Conservation (phyloP, 2,113 vertebrate species). For the Melanotaenia duboulayi region DNA sequence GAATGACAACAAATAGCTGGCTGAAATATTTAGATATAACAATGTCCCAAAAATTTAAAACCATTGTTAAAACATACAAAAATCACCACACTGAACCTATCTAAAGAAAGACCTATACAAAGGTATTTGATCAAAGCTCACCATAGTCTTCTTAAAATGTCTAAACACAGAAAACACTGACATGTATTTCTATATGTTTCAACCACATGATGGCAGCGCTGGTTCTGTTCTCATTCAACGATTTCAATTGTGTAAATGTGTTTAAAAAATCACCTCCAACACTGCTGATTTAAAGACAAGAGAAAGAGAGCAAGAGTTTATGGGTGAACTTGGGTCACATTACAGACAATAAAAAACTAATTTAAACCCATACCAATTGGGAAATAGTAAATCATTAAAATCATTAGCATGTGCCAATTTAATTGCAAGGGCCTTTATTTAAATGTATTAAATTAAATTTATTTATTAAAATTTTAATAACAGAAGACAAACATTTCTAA, state of each 20-base stretch:
- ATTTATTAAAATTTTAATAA: too few relatives aligned
- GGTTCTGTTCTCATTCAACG: slow-evolving; percentile 5
- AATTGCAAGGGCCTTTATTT: too few relatives aligned
- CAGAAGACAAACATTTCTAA: too few relatives aligned
- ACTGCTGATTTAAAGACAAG: neutral
- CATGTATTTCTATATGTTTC: neutral
- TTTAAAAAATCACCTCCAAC: neutral
- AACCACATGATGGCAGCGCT: slow-evolving; percentile 67
- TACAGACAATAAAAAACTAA: too few relatives aligned
- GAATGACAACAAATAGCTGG: neutral
- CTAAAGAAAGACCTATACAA: neutral
- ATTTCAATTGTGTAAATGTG: neutral
- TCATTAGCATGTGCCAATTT: too few relatives aligned
- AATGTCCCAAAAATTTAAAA: neutral
- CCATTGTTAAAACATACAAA: too few relatives aligned
- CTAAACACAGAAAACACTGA: neutral
- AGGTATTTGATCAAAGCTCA: neutral
- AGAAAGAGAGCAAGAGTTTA: too few relatives aligned
- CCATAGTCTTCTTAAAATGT: neutral
- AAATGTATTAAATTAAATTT: too few relatives aligned
- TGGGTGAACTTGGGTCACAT: too few relatives aligned
- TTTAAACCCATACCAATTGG: too few relatives aligned
- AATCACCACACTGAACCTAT: neutral
- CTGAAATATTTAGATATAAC: slow-evolving; percentile 7
- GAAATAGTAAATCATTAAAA: too few relatives aligned